Evolutionary conservation across 2,797 vertebrate species (phyloP), one percentile per base, ranked within the genome.

Genomic region (Chiroxiphia lanceolata): DNA sequence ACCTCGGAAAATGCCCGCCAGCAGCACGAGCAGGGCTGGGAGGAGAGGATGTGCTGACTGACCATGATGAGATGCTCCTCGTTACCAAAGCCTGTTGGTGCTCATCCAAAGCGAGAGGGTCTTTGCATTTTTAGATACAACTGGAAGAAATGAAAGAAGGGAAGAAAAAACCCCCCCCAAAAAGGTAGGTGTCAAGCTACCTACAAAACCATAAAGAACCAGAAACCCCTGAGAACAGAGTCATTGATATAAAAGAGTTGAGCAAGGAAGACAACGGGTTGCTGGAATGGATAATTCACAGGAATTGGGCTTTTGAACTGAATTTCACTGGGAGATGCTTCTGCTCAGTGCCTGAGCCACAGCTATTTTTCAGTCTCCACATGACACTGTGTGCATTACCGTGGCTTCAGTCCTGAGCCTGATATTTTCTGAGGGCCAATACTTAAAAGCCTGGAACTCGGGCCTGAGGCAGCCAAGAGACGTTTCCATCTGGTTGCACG

Each of bases 281-380:
- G 34, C 65, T 79, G 67, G 57, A 84, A 72, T 1, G 11, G 36
- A 7, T 4, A 91, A 56, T 50, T 78, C 22, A 3, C 23, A 69
- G 36, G 79, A 88, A 72, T 0, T 13, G 20, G 54, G 63, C 14
- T 82, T 71, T 45, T 63, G 80, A 84, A 71, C 69, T 19, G 38
- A 59, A 78, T 71, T 89, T 67, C 74, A 87, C 31, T 25, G 59
- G 67, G 61, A 94, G 80, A 70, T 56, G 40, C 44, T 86, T 56
- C 85, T 82, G 47, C 38, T 78, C 80, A 61, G 54, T 40, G 26
- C 47, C 68, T 0, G 4, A 86, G 80, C 59, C 74, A 95, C 65
- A 82, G 83, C 63, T 88, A 50, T 51, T 69, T 90, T 89, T 88
- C 36, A 59, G 81, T 56, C 83, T 70, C 80, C 11, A 2, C 40